These are phyloP conservation scores for Spheniscus humboldti DNA, from an alignment of 2,797 vertebrate genomes.

Conservation along the genomic window DNA sequence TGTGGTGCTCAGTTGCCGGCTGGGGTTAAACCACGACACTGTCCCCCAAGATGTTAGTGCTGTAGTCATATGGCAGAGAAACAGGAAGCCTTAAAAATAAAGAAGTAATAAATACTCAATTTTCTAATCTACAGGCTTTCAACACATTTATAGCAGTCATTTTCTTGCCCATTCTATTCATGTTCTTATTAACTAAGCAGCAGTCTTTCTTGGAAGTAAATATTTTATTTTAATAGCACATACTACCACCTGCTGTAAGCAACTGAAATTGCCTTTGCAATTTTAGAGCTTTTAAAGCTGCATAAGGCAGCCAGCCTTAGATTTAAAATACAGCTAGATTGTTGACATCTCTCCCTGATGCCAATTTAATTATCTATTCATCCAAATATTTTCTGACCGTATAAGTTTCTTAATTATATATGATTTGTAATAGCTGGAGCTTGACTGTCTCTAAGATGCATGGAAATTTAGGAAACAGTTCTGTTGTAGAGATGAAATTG, in stretches of 20 bases:
- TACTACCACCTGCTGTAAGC: slow-evolving; percentile 70
- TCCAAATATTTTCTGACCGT: background rate
- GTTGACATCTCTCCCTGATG: background rate
- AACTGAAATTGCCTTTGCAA: background rate
- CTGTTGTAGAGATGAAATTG: background rate
- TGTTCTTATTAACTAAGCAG: slow-evolving; percentile 20
- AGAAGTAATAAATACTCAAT: background rate
- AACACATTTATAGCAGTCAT: background rate
- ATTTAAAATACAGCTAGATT: background rate
- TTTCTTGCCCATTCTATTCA: slow-evolving; percentile 14
- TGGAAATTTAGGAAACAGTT: background rate
- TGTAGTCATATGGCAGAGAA: background rate
- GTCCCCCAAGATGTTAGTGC: background rate
- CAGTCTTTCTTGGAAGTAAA: background rate
- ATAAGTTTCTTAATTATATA: background rate
- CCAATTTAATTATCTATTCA: background rate
- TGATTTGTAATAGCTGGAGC: background rate
- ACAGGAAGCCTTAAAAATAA: background rate
- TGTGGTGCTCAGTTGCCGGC: no score
- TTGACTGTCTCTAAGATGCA: background rate
- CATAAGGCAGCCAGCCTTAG: background rate
- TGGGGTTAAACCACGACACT: background rate
- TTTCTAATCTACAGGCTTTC: background rate
- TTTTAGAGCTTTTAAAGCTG: background rate
- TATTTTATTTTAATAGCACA: slow-evolving; percentile 48